Percentiles rank a stretch among this genome's conserved stretches.
phyloP scores from a whole-genome alignment of 2,888 invertebrate genomes.

The Dryococelus australis region DNA sequence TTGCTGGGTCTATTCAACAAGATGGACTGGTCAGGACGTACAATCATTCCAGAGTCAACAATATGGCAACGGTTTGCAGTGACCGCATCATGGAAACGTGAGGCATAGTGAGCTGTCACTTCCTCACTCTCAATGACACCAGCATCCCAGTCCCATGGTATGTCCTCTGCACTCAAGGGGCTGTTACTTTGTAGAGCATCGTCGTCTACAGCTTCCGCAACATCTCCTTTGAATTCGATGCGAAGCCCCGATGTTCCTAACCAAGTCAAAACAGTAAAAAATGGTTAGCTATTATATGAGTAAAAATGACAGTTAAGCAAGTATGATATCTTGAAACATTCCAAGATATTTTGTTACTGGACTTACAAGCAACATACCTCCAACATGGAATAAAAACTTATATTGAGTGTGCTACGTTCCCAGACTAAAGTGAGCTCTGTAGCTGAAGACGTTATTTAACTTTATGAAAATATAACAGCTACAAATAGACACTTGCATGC shows the following conservation, averaged over 20 bases:
- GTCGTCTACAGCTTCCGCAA: constrained; percentile 82
- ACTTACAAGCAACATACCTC: too few relatives aligned
- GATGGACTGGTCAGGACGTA: neutral
- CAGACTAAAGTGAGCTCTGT: too few relatives aligned
- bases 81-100: constrained; percentile 43
- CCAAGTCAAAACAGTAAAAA: constrained; percentile 37
- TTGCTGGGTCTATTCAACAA: neutral
- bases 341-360: too few relatives aligned
- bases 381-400: too few relatives aligned
- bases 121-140: constrained; percentile 20
- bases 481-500: too few relatives aligned
- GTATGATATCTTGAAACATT: too few relatives aligned
- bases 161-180: constrained; percentile 54
- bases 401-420: too few relatives aligned
- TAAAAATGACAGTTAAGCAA: too few relatives aligned
- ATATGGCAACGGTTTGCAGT: constrained; percentile 32
- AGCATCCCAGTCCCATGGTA: constrained; percentile 52
- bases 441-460: too few relatives aligned
- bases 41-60: constrained; percentile 34
- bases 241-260: constrained; percentile 66
- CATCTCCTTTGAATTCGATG: constrained; percentile 83
- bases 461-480: too few relatives aligned
- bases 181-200: constrained; percentile 37
- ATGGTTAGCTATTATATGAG: too few relatives aligned
- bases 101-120: constrained; percentile 46